phyloP scores from a whole-genome alignment of 2,113 vertebrate genomes.

The Genyomyrus donnyi region DNA sequence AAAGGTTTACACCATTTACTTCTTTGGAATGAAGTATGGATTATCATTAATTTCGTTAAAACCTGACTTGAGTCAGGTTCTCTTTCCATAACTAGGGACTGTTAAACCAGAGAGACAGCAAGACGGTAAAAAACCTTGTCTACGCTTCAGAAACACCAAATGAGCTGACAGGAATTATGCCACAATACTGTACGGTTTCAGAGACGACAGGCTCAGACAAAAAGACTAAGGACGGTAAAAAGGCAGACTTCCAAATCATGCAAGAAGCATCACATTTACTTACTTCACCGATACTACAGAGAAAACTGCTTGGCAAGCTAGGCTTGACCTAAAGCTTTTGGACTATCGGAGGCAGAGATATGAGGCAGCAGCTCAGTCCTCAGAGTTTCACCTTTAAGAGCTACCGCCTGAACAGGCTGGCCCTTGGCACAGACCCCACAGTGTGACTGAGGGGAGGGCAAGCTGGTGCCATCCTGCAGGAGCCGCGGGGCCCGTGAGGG shows the following conservation, averaged over 20 bases:
- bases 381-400: slow-evolving; percentile 19
- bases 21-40: background rate
- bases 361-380: slow-evolving; percentile 24
- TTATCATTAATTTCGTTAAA: background rate
- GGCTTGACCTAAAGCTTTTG: slow-evolving; percentile 29
- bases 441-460: slow-evolving; percentile 24
- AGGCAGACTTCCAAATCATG: slow-evolving; percentile 16
- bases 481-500: slow-evolving; percentile 38
- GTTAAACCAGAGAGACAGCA: background rate
- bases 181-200: background rate
- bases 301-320: slow-evolving; percentile 30
- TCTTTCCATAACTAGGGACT: background rate
- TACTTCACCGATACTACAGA: background rate
- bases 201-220: background rate
- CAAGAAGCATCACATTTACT: slow-evolving; percentile 16
- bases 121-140: background rate
- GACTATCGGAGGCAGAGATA: slow-evolving; percentile 33
- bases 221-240: background rate
- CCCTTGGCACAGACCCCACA: slow-evolving; percentile 25
- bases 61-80: background rate
- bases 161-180: slow-evolving; percentile 1
- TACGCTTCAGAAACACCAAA: background rate
- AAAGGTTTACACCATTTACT: background rate
- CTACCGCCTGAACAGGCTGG: slow-evolving; percentile 20
- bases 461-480: slow-evolving; percentile 31